phyloP scores from a whole-genome alignment of 2,888 invertebrate species.

The Iphiclides podalirius region DNA sequence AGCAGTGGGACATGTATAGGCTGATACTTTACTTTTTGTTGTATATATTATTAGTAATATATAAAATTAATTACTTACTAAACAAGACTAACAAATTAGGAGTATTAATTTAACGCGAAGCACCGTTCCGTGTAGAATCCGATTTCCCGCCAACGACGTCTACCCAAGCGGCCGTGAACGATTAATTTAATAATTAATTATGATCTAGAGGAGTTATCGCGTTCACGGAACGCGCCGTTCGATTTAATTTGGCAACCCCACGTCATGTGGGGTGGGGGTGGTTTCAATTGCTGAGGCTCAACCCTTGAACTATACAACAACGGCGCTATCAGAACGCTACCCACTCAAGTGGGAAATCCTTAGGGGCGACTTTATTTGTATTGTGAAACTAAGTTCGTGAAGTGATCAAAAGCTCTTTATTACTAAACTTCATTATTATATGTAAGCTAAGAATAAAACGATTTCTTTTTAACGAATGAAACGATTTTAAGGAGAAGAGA shows the following conservation, averaged over 20 bases:
- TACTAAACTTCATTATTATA: no score
- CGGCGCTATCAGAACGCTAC: not conserved
- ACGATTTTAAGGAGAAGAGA: no score
- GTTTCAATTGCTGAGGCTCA: not conserved
- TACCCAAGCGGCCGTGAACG: conserved; percentile 11
- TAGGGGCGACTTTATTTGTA: no score
- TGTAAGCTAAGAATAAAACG: no score
- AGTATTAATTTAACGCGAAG: conserved; percentile 3
- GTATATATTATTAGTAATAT: no score
- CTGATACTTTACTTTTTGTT: no score
- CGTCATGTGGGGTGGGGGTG: not conserved
- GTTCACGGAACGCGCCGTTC: not conserved
- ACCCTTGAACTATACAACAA: not conserved
- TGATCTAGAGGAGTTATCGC: conserved; percentile 14
- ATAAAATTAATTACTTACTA: no score
- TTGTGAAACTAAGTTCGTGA: no score
- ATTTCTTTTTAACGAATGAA: no score
- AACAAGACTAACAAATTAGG: not conserved
- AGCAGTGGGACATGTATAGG: no score
- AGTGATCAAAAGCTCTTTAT: no score
- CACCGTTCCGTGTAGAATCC: not conserved
- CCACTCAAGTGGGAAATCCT: not conserved
- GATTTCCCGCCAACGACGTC: not conserved
- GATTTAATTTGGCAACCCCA: conserved; percentile 8
- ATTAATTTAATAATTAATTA: conserved; percentile 30